Evolutionary conservation across 2,888 invertebrate genomes (phyloP).

Genomic region (Leptinotarsa juncta): DNA sequence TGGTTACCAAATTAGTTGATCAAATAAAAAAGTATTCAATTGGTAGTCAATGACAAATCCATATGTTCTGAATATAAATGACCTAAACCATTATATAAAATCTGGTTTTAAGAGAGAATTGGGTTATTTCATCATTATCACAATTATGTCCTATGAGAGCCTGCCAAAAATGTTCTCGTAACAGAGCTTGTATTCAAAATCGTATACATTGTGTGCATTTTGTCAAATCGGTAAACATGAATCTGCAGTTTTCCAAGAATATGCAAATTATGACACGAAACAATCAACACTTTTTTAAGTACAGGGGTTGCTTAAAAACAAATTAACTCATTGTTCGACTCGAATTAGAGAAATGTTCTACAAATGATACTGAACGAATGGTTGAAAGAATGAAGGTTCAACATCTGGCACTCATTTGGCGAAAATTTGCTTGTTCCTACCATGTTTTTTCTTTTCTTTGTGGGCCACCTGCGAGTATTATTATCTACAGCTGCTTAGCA

Average conservation of each 20-base stretch:
- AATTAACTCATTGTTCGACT: not conserved
- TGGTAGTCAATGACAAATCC: conserved; percentile 7
- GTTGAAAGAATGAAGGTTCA: not conserved
- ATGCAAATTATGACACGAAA: not conserved
- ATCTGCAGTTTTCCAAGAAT: not conserved
- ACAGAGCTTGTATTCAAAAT: too few relatives aligned
- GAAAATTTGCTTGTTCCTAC: not conserved
- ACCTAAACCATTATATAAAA: not conserved
- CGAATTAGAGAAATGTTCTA: not conserved
- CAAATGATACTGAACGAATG: not conserved
- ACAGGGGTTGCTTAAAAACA: not conserved
- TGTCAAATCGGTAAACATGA: too few relatives aligned
- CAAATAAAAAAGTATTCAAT: not conserved
- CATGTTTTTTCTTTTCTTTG: not conserved
- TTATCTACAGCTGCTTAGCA: not conserved
- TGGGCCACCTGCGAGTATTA: not conserved
- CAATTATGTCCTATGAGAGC: too few relatives aligned
- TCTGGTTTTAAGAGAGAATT: too few relatives aligned
- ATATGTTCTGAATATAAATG: conserved; percentile 4
- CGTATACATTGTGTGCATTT: too few relatives aligned
- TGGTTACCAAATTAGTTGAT: not conserved
- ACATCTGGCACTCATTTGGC: conserved; percentile 1
- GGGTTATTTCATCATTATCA: too few relatives aligned
- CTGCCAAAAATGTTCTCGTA: too few relatives aligned
- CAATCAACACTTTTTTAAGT: not conserved